phyloP scores from a whole-genome alignment of 37 sponge, comb jelly and placozoan genomes.

The Corticium candelabrum region DNA sequence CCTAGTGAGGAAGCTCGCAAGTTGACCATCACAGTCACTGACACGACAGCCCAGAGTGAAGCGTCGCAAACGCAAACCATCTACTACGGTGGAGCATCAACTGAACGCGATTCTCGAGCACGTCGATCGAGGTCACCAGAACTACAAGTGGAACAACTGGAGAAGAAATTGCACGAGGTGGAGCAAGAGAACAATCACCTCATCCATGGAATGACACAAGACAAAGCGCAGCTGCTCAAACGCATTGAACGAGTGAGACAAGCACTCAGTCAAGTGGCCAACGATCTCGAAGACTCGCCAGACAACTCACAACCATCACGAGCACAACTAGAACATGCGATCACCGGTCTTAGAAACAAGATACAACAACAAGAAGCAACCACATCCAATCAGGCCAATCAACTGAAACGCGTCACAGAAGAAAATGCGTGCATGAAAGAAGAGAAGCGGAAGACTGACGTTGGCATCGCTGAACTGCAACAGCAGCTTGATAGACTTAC shows the following conservation, averaged over 20 bases:
- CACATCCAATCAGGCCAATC: no score
- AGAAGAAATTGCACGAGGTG: background rate
- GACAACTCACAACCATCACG: no score
- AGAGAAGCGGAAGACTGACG: background rate
- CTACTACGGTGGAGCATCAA: background rate
- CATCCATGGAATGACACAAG: background rate
- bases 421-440: no score
- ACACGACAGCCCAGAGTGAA: background rate
- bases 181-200: no score
- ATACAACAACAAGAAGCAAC: no score
- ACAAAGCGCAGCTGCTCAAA: background rate
- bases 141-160: no score
- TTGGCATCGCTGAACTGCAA: background rate
- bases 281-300: no score
- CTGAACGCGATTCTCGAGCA: no score
- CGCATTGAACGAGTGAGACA: background rate
- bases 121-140: no score
- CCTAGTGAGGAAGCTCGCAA: background rate
- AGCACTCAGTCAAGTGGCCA: background rate
- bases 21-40: background rate
- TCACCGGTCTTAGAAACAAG: no score
- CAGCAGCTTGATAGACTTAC: background rate
- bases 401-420: no score
- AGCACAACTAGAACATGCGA: no score
- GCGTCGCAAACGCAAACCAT: background rate